Evolutionary conservation across 2,113 vertebrate species (phyloP).

Genomic region (Chlorodrepanis virens): DNA sequence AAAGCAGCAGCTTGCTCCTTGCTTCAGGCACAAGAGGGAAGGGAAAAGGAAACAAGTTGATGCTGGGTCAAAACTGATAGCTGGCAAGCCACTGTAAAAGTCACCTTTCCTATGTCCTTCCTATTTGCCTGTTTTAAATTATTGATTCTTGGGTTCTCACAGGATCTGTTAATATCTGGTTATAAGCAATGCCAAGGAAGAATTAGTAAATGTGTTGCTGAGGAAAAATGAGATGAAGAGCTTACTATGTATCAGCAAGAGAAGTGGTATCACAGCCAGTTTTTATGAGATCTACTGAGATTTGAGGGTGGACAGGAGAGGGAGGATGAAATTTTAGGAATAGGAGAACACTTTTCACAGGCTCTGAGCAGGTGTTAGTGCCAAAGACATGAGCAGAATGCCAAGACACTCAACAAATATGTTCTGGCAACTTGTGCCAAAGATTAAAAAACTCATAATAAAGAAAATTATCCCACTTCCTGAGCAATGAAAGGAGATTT

Average conservation of each 20-base stretch:
- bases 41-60: not conserved
- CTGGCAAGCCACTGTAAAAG: not conserved
- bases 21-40: not conserved
- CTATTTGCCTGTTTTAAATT: conserved; percentile 17
- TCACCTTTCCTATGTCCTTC: not conserved
- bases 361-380: not conserved
- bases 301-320: conserved; percentile 19
- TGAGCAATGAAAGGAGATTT: not conserved
- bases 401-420: not conserved
- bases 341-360: not conserved
- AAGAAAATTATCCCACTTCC: not conserved
- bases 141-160: not conserved
- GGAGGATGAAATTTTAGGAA: conserved; percentile 14
- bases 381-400: not conserved
- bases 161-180: conserved; percentile 52
- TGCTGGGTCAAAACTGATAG: conserved; percentile 29
- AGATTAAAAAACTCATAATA: not conserved
- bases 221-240: conserved; percentile 1
- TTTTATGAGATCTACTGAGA: conserved; percentile 22
- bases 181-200: conserved; percentile 49
- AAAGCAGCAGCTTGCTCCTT: conserved; percentile 29
- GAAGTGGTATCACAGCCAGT: not conserved
- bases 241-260: not conserved
- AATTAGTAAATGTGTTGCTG: not conserved
- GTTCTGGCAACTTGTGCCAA: not conserved